Base-by-base conservation (phyloP, 2,113 vertebrate species). In the Alethe castanea region DNA sequence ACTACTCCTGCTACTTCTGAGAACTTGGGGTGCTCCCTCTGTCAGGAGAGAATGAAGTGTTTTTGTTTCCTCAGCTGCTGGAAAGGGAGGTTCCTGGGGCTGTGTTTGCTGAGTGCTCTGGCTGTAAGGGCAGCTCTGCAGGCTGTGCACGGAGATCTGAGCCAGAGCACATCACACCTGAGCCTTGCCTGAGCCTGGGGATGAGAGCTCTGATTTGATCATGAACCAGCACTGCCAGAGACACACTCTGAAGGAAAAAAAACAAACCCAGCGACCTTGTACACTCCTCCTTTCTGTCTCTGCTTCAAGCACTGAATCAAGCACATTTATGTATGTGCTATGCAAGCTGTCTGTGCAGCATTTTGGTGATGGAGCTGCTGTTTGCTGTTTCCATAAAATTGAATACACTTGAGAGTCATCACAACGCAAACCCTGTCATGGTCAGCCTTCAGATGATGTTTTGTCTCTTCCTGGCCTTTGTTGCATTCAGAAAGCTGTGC, bases 1-100 rank as follows among this genome's bases (percentile, higher is more conserved):
- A 5, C 1, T n/a, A 23, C 4, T 23, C 18, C 42, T 40, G 29
- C 50, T 14, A 0, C 19, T 48, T 45, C 42, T 1, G 7, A 56
- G 31, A 6, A 19, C 59, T 38, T 7, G 36, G 31, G 20, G 2
- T 5, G 36, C 17, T 86, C 12, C 7, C 7, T 36, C 7, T 33
- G 28, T 48, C 35, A 91, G 78, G 24, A 31, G 33, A 15, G 11
- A 25, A 40, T 19, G 16, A 26, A 64, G 44, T 0, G 1, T 20
- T 25, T 6, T 47, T 47, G 15, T 81, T 89, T 19, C 29, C 72
- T 66, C 38, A 45, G 38, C 11, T 40, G 47, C 66, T 54, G n/a
- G 18, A 42, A 12, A 16, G 31, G 66, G 83, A 10, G 1, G 0
- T 36, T 91, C 9, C 48, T 17, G 11, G 36, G 54, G 38, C 13